Evolutionary conservation across 2,888 invertebrate species (phyloP).

Genomic region (Brachypterus glaber): DNA sequence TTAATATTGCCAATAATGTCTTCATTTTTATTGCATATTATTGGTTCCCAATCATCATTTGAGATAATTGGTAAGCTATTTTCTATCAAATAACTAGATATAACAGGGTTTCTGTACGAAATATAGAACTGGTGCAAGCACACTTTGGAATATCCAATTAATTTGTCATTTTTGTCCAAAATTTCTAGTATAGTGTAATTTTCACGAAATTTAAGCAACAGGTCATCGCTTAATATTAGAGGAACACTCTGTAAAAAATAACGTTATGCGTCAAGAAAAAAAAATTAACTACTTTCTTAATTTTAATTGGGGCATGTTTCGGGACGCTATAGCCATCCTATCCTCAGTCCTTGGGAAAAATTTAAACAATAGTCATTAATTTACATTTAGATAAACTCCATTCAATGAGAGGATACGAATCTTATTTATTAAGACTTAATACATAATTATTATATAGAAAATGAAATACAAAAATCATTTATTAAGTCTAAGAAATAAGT

Average conservation of each 20-base stretch:
- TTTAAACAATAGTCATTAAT: no score
- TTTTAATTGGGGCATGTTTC: no score
- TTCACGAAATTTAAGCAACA: conserved; percentile 46
- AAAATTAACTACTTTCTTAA: no score
- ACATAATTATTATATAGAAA: no score
- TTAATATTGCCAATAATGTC: conserved; percentile 45
- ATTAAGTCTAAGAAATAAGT: no score
- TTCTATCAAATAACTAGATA: conserved; percentile 45
- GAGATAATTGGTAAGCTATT: conserved; percentile 52
- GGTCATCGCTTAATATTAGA: conserved; percentile 45
- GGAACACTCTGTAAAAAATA: conserved; percentile 43
- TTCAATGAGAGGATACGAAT: no score
- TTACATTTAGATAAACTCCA: no score
- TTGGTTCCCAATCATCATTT: conserved; percentile 50
- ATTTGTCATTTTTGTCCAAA: conserved; percentile 38
- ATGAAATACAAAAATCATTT: no score
- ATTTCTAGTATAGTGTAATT: conserved; percentile 49
- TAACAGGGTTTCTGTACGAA: conserved; percentile 48
- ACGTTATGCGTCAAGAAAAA: no score
- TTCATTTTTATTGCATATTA: conserved; percentile 41
- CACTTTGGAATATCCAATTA: conserved; percentile 46
- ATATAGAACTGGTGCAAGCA: conserved; percentile 52
- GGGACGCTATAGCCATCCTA: no score
- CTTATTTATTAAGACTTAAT: no score
- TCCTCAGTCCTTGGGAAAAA: no score